Evolutionary conservation across 2,113 vertebrate genomes (phyloP).

Genomic region (Pelecanus crispus): DNA sequence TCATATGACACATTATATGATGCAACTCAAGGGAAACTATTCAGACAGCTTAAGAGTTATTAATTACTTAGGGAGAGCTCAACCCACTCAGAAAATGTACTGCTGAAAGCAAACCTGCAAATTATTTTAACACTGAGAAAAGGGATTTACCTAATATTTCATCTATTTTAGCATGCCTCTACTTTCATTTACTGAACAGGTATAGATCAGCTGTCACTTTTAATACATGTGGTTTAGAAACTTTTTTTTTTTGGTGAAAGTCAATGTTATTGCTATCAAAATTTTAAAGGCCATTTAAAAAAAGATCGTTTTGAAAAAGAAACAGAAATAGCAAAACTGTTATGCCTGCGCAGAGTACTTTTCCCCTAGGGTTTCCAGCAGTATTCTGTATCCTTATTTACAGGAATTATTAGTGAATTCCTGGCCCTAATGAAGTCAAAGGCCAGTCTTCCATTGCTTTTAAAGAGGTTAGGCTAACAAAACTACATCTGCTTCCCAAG

Average conservation of each 20-base stretch:
- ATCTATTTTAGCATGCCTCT: background rate
- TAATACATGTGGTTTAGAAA: background rate
- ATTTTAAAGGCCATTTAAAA: background rate
- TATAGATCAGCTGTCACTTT: background rate
- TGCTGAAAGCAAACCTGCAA: background rate
- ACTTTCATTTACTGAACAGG: background rate
- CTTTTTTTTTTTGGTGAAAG: background rate
- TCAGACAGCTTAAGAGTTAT: constrained; percentile 62
- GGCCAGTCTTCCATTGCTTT: background rate
- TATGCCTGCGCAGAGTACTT: background rate
- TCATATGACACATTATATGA: constrained; percentile 62
- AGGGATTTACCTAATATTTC: background rate
- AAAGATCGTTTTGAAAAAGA: background rate
- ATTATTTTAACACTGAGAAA: background rate
- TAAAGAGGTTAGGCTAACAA: background rate
- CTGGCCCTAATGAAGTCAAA: background rate
- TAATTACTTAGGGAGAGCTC: constrained; percentile 42
- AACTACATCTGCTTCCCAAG: background rate
- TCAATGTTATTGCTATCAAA: background rate
- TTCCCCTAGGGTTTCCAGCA: background rate
- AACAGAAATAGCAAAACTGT: background rate
- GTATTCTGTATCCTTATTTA: background rate
- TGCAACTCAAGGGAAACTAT: constrained; percentile 66
- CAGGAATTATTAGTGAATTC: background rate
- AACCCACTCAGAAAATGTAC: constrained; percentile 3